phyloP scores from a whole-genome alignment of 2,797 vertebrate genomes.

The Potorous gilbertii region DNA sequence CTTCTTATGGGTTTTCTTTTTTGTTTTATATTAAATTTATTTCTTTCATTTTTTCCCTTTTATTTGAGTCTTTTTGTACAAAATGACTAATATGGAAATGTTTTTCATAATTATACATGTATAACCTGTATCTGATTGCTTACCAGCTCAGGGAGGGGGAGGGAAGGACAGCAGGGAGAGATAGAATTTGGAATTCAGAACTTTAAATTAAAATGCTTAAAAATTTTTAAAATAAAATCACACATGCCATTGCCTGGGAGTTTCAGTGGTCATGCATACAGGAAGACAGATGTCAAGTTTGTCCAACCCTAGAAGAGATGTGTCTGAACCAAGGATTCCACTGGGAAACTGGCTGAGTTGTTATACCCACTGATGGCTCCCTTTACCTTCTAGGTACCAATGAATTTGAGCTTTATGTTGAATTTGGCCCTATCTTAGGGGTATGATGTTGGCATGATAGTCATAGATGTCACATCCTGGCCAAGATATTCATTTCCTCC shows the following conservation, averaged over 20 bases:
- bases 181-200: not conserved
- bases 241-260: not conserved
- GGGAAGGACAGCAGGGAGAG: not conserved
- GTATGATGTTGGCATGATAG: not conserved
- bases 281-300: not conserved
- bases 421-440: not conserved
- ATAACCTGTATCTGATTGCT: not conserved
- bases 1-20: too few species aligned
- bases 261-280: not conserved
- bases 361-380: not conserved
- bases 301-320: not conserved
- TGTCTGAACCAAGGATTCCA: not conserved
- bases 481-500: not conserved
- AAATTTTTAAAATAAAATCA: not conserved
- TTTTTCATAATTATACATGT: not conserved
- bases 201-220: not conserved
- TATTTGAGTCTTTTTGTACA: not conserved
- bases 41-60: too few species aligned
- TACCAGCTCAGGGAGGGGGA: not conserved
- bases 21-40: too few species aligned
- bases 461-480: not conserved
- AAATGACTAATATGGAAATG: not conserved
- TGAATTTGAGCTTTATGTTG: not conserved
- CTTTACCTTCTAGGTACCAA: not conserved
- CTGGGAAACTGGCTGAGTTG: not conserved